These are phyloP conservation scores for Drosophila repletoides DNA, from an alignment of 1,140 invertebrate species.

Conservation along the genomic window DNA sequence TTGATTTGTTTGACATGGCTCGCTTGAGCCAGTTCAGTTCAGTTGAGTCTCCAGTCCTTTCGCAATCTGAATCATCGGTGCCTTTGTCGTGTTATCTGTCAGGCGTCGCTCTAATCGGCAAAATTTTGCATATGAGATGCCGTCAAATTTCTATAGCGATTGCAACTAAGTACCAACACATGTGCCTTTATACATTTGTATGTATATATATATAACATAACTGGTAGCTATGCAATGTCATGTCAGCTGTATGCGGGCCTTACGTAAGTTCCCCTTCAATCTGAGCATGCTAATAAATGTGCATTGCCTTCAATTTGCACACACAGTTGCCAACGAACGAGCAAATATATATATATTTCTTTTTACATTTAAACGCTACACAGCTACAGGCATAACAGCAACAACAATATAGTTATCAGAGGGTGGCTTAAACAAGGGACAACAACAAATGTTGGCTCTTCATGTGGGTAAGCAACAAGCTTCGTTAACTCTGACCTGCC, in stretches of 20 bases:
- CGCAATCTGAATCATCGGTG: conserved; percentile 43
- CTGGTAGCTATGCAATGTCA: conserved; percentile 27
- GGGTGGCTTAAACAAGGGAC: conserved; percentile 38
- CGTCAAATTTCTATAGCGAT: conserved; percentile 51
- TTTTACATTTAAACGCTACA: conserved; percentile 41
- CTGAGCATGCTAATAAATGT: conserved; percentile 47
- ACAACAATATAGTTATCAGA: conserved; percentile 36
- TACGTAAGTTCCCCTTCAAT: background rate
- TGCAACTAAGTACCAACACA: background rate
- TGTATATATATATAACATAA: no score
- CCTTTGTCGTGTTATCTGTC: conserved; percentile 68
- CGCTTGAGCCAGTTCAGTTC: background rate
- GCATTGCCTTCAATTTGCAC: conserved; percentile 53
- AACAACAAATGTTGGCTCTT: conserved; percentile 50
- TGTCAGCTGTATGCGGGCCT: conserved; percentile 25
- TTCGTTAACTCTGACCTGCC: conserved; percentile 66
- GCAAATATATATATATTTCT: no score
- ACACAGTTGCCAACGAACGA: background rate
- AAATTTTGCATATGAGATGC: conserved; percentile 37
- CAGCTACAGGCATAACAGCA: conserved; percentile 9
- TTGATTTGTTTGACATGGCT: conserved; percentile 69
- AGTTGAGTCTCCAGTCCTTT: conserved; percentile 44
- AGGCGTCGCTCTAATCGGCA: conserved; percentile 53
- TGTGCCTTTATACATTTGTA: no score
- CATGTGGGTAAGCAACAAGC: conserved; percentile 57